Base-by-base conservation (phyloP, 2,888 invertebrate species). In the Leptinotarsa peninsularis region DNA sequence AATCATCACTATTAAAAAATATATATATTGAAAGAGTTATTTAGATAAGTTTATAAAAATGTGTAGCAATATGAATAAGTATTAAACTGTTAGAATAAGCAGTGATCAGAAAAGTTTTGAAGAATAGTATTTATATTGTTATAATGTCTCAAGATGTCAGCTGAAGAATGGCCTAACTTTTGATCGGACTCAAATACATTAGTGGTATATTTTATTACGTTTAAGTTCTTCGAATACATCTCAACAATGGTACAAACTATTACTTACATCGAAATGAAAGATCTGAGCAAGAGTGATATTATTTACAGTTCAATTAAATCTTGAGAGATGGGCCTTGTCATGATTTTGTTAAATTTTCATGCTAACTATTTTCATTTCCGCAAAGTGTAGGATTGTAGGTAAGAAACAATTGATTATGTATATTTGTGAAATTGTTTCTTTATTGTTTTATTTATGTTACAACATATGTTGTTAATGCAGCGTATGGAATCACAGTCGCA, bases 241-340 rank as follows among this genome's bases (percentile, higher is more conserved):
- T 72, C 66, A 49, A 67, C 5, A 54, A 78, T 76, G 78, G 74
- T 76, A 76, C 74, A 78, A 76, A 76, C 68, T 76, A 76, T 58
- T 49, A 58, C 33, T 66, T 54, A 74, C 74, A 74, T 73, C 74
- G 74, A 76, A 76, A n/a, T 43, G 17, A 18, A 15, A 33, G 18
- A 17, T 21, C 52, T 68, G 17, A 54, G 14, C 52, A n/a, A 4
- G 23, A 68, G 21, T 52, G 49, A 49, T 52, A 23, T 33, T 50
- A 49, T 50, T 49, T 21, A 50, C 66, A 18, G 43, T 49, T 66
- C 27, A 66, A 66, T 10, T 66, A 7, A 66, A 18, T n/a, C 18
- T 66, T 43, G 18, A 66, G 49, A n/a, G 18, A 43, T 43, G 13
- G 18, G 54, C 18, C 18, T 54, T 18, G 18, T n/a, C 13, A 18